Percentiles rank a stretch among this genome's conserved stretches.
These are phyloP conservation scores for Melipona bicolor DNA, from an alignment of 2,888 invertebrate species.

Conservation along the genomic window DNA sequence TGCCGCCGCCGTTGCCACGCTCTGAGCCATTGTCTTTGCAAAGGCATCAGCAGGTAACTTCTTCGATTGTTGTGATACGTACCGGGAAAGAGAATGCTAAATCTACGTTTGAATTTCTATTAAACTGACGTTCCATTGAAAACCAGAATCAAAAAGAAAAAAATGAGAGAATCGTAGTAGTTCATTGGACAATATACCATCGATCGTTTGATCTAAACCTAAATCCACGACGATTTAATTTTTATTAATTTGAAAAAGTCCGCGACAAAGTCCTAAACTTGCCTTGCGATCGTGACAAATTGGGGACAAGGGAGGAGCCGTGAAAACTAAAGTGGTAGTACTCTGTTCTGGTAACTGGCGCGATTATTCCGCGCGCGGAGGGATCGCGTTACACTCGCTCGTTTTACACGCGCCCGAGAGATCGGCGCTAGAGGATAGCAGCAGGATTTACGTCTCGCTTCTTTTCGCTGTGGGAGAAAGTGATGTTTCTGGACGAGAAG, in stretches of 20 bases:
- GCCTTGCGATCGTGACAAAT: neutral
- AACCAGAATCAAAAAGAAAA: too few relatives aligned
- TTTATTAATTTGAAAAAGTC: too few relatives aligned
- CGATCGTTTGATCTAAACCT: too few relatives aligned
- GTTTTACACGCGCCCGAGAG: slow-evolving; percentile 15
- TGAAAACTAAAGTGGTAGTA: neutral
- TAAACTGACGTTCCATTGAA: too few relatives aligned
- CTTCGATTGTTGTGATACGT: neutral
- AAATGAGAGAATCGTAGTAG: too few relatives aligned
- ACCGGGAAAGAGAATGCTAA: too few relatives aligned
- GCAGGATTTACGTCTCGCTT: slow-evolving; percentile 37
- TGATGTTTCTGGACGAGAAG: slow-evolving; percentile 17
- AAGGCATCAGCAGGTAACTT: neutral
- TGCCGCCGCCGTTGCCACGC: slow-evolving; percentile 14
- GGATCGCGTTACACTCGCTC: slow-evolving; percentile 34
- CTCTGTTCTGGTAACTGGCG: neutral
- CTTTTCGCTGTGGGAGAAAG: slow-evolving; percentile 45
- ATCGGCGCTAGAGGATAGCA: slow-evolving; percentile 16
- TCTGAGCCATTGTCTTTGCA: slow-evolving; percentile 1
- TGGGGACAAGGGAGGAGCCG: neutral
- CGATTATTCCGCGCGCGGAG: slow-evolving; percentile 1
- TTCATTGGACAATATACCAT: too few relatives aligned
- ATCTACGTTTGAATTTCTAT: too few relatives aligned
- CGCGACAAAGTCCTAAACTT: too few relatives aligned
- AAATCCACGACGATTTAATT: too few relatives aligned